Evolutionary conservation across 2,113 vertebrate species (phyloP), one percentile per base, ranked within the genome.

Genomic region (Oryzias woworae): DNA sequence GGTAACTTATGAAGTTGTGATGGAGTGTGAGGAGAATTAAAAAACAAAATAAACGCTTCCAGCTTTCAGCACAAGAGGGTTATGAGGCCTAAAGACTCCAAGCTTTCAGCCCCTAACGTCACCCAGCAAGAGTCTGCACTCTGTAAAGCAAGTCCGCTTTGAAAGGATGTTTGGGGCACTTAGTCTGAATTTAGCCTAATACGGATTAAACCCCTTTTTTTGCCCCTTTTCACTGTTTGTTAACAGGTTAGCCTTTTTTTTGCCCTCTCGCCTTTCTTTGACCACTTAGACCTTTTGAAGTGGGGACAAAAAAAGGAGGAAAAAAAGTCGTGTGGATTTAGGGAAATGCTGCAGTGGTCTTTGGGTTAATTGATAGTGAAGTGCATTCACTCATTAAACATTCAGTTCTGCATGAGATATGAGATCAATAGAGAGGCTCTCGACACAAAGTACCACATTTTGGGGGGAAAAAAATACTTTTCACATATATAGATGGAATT

Each of bases 221-320:
- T 83, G 62, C 75, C 71, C 75, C 85, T 85, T 85, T 92, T 90
- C 93, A 91, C 82, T 93, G 94, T 96, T 95, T 95, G 95, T 94
- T 93, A 95, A 95, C 94, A 94, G 95, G 95, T 95, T 97, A 94
- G 95, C 92, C 93, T 95, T 96, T 95, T 95, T 95, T 92, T 31
- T 43, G 14, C 53, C 94, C 90, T 92, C 93, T 92, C 87, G 93
- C 92, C 88, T 92, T 92, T 93, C 90, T 93, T 89, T 55, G 61
- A 66, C 64, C 91, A 91, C 94, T 95, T 95, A 94, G 93, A 92
- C 94, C 93, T 94, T 94, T 89, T 89, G 68, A 88, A 94, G 94
- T 91, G 85, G 88, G 93, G 90, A 94, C 93, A 94, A 83, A 83
- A 51, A 58, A 66, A 66, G 7, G 93, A 5, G 7, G 7, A 36